These are phyloP conservation scores for Aphaenogaster ashmeadi DNA, from an alignment of 1,140 invertebrate species.

Conservation along the genomic window DNA sequence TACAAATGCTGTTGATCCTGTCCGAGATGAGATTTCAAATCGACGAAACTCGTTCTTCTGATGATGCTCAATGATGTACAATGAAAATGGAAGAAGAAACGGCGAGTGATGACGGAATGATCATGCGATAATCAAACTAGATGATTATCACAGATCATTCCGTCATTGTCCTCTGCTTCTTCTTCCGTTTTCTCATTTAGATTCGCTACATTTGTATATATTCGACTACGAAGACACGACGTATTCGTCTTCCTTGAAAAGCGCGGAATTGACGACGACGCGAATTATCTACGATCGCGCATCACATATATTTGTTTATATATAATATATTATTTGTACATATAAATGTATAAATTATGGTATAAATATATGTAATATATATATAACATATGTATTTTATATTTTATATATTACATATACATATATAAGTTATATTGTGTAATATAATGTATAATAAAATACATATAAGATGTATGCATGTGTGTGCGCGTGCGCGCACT, in stretches of 20 bases:
- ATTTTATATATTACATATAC: not conserved
- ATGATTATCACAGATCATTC: not conserved
- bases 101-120: no score
- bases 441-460: slow-evolving; percentile 19
- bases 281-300: not conserved
- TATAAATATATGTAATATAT: not conserved
- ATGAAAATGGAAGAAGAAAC: not conserved
- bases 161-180: not conserved
- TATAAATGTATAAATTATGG: not conserved
- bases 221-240: not conserved
- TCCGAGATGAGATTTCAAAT: not conserved
- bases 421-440: not conserved
- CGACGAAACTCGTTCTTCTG: not conserved
- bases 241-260: not conserved
- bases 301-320: not conserved
- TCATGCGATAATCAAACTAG: no score
- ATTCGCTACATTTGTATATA: not conserved
- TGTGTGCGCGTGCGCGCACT: not conserved
- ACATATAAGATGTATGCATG: not conserved
- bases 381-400: not conserved
- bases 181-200: not conserved
- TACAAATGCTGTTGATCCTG: not conserved
- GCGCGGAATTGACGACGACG: not conserved
- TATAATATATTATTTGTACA: not conserved
- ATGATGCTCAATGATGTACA: not conserved